Base-by-base conservation (phyloP, 2,888 invertebrate species). In the Lasioglossum figueresi region DNA sequence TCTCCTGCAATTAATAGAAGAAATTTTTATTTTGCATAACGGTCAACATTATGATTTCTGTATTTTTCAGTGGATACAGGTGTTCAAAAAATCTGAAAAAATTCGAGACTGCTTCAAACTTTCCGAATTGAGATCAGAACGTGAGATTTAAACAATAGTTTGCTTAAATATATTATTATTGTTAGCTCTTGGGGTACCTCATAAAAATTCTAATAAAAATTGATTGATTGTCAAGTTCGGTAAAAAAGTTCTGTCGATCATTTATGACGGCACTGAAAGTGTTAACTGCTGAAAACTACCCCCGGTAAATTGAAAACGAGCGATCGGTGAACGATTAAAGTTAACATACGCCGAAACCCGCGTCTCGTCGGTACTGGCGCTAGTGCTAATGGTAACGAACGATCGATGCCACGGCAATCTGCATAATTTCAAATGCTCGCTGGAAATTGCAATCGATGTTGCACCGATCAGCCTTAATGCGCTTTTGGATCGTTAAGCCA, bases 401-500 rank as follows among this genome's bases (percentile, higher is more conserved):
- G 81, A 80, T 82, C 86, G 86, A 80, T 83, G 76, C 71, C 74
- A 12, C 72, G 23, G 70, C 56, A 86, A 86, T 86, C 80, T 83
- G 87, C 87, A 87, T 87, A 86, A 87, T 86, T 86, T 83, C 83
- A 79, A 87, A 87, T 72, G 31, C 31, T 45, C 40, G 72, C 16
- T 27, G 56, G 74, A 79, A 56, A 82, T 43, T 63, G 71, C 83
- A 52, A 82, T 86, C 82, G 86, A 87, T 86, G 83, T 81, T 70
- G 56, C 74, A 56, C 12, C 81, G 71, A 71, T 77, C 74, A 81
- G 68, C 79, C 76, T 86, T 77, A 80, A 81, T 79, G 59, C 79
- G 52, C 63, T 70, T 43, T 73, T 79, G 66, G 72, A 85, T 76
- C 56, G 74, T 85, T 74, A 40, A 74, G 66, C 77, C 66, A 76